These are phyloP conservation scores for Ornithorhynchus anatinus DNA, from an alignment of 2,113 vertebrate genomes.

Conservation along the genomic window DNA sequence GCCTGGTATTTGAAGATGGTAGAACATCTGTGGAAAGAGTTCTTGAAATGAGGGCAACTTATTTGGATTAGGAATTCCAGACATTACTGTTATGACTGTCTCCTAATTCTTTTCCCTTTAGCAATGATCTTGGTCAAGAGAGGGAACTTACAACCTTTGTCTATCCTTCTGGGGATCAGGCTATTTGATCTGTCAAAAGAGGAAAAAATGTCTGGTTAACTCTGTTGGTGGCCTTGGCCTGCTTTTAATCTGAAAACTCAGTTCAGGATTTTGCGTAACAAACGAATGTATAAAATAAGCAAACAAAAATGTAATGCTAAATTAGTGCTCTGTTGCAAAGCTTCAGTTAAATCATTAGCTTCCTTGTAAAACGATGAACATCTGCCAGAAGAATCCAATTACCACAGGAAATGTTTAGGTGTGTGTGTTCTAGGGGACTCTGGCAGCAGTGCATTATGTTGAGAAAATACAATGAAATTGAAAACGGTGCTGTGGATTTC, in stretches of 20 bases:
- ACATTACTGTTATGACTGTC: too few relatives aligned
- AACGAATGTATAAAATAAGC: background rate
- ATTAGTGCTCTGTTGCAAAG: background rate
- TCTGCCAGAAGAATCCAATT: background rate
- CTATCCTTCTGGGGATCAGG: background rate
- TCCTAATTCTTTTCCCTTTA: fast-evolving
- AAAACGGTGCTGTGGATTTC: fast-evolving
- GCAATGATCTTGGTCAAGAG: fast-evolving
- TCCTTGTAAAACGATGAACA: background rate
- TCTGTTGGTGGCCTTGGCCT: background rate
- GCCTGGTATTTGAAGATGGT: too few relatives aligned
- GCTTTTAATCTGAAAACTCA: background rate
- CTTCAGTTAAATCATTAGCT: fast-evolving
- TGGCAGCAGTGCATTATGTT: background rate
- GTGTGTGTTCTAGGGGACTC: too few relatives aligned
- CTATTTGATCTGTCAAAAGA: background rate
- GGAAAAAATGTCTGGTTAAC: background rate
- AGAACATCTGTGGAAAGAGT: too few relatives aligned
- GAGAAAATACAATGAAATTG: background rate
- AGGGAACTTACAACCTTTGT: background rate
- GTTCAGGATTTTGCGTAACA: background rate
- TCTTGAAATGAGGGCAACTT: too few relatives aligned
- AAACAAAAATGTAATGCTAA: fast-evolving
- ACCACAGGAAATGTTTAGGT: background rate
- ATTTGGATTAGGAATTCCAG: too few relatives aligned